Evolutionary conservation across 1,140 invertebrate species (phyloP), one percentile per base, ranked within the genome.

Genomic region (Andricus grossulariae): DNA sequence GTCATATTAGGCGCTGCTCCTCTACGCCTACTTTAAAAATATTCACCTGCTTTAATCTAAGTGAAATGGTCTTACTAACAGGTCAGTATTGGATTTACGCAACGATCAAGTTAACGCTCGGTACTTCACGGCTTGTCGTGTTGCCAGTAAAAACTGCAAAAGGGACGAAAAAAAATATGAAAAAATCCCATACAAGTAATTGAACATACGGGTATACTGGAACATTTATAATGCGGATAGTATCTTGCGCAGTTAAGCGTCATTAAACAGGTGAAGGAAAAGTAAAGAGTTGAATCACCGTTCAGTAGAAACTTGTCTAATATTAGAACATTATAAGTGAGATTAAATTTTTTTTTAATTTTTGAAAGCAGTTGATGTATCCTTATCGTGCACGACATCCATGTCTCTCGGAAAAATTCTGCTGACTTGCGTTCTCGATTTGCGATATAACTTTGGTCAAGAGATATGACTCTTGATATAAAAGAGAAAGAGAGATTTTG

Each of bases 221-320:
- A 60, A 32, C 57, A 60, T 60, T 60, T 60, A 32, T 60, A 60
- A 60, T 60, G 25, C 21, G 57, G 57, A 60, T 60, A 32, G 13
- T 60, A 32, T 60, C 57, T 60, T 11, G 19, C 13, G 19, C 19
- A 60, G 57, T 60, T 60, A 60, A 60, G 15, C 57, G 57, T 60
- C 21, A 60, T 60, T 60, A 60, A 60, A 60, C 57, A 60, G 25
- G 57, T 60, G 57, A 60, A 60, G 21, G 57, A 13, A 32, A 16
- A 15, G 57, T 60, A 60, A 60, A 19, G 25, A 60, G 25, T 60
- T 32, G 57, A 60, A 32, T 60, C 54, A 55, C 54, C 18, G 18
- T 19, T 55, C 21, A 11, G 7, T 55, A 21, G 54, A 55, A 55
- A 55, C 8, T 19, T 12, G 21, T 60, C 55, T 60, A 60, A 60